These are phyloP conservation scores for Lycodopsis pacificus DNA, from an alignment of 2,797 vertebrate species.

Conservation along the genomic window DNA sequence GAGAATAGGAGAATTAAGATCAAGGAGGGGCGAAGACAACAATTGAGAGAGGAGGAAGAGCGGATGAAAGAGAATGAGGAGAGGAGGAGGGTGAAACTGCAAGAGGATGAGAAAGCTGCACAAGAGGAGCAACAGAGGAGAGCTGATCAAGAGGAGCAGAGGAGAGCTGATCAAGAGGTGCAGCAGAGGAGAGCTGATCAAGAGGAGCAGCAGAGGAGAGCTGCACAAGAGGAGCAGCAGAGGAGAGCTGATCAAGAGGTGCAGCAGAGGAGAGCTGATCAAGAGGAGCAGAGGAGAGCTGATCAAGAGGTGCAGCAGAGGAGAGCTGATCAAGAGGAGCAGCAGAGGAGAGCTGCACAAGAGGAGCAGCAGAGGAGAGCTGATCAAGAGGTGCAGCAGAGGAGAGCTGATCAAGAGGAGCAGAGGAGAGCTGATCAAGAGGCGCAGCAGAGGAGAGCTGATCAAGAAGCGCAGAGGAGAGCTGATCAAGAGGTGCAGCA, in stretches of 20 bases:
- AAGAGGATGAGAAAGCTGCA: background rate
- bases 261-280: conserved; percentile 1
- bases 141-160: conserved; percentile 7
- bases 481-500: background rate
- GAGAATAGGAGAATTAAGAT: conserved; percentile 5
- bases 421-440: conserved; percentile 1
- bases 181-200: background rate
- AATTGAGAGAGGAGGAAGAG: conserved; percentile 15
- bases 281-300: conserved; percentile 9
- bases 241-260: conserved; percentile 4
- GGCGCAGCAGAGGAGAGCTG: conserved; percentile 19
- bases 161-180: conserved; percentile 4
- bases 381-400: conserved; percentile 24
- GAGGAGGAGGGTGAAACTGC: conserved; percentile 24
- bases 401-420: conserved; percentile 6
- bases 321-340: conserved; percentile 10
- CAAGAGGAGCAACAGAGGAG: background rate
- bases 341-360: background rate
- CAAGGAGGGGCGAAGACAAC: conserved; percentile 25
- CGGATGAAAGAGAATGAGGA: conserved; percentile 9
- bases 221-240: conserved; percentile 19
- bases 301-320: conserved; percentile 2
- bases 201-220: conserved; percentile 20
- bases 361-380: conserved; percentile 6
- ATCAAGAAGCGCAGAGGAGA: conserved; percentile 5